phyloP scores from a whole-genome alignment of 2,797 vertebrate genomes.

The Tamandua tetradactyla region DNA sequence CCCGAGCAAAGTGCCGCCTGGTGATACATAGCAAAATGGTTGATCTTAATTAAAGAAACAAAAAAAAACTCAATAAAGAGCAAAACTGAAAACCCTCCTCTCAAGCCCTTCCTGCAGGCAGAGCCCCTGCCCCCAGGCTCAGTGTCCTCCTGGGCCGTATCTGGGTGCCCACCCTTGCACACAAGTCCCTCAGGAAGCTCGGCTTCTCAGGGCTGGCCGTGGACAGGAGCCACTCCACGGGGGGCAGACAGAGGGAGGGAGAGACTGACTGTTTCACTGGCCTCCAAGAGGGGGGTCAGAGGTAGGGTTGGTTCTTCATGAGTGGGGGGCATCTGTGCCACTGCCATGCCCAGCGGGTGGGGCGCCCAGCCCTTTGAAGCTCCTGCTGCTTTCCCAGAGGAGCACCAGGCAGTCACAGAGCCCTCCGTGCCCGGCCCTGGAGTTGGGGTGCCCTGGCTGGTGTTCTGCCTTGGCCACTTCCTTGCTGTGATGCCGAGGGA shows the following conservation, averaged over 20 bases:
- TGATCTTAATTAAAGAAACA: background rate
- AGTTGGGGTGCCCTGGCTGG: fast-evolving
- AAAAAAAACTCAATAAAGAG: background rate
- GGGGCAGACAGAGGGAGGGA: background rate
- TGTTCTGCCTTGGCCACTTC: background rate
- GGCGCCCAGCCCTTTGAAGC: background rate
- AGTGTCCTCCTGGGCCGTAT: too few species aligned
- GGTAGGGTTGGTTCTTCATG: background rate
- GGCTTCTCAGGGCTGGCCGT: background rate
- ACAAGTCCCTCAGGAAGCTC: background rate
- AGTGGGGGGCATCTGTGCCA: background rate
- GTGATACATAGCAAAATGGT: background rate
- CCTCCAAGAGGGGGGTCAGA: background rate
- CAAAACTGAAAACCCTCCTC: background rate
- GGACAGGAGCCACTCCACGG: background rate
- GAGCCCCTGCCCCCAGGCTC: background rate
- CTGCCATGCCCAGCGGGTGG: background rate
- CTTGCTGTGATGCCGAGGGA: background rate
- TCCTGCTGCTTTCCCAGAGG: background rate
- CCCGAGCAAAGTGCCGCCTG: background rate
- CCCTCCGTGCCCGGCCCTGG: background rate
- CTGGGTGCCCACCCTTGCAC: background rate
- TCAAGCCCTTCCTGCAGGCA: too few species aligned
- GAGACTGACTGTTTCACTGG: background rate
- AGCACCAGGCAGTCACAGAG: fast-evolving